Evolutionary conservation across 2,888 invertebrate species (phyloP).

Genomic region (Acleris sparsana): DNA sequence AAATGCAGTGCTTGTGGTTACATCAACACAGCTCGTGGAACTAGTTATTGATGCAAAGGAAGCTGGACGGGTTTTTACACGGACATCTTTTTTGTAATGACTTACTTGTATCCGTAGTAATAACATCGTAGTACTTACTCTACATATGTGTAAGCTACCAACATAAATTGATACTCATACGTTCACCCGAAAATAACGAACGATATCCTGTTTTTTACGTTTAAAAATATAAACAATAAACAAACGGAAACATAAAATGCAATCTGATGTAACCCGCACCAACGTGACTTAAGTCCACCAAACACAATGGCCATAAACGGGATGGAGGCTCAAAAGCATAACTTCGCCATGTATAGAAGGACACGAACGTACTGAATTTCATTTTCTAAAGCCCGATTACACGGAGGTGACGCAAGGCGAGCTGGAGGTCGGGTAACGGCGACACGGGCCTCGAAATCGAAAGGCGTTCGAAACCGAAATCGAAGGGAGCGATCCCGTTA

Average conservation of each 20-base stretch:
- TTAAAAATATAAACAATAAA: too few species aligned
- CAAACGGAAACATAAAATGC: not conserved
- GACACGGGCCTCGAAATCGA: conserved; percentile 74
- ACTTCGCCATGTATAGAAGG: conserved; percentile 73
- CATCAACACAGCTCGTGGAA: conserved; percentile 18
- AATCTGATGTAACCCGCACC: conserved; percentile 42
- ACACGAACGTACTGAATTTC: conserved; percentile 75
- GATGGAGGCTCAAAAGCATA: conserved; percentile 61
- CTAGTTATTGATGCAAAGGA: conserved; percentile 10
- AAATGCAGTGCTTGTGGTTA: conserved; percentile 15
- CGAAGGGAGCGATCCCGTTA: conserved; percentile 80
- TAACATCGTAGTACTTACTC: too few species aligned
- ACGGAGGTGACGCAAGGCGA: conserved; percentile 69
- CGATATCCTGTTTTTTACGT: too few species aligned
- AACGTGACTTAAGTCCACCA: conserved; percentile 45
- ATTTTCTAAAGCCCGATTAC: conserved; percentile 82
- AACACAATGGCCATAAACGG: conserved; percentile 50
- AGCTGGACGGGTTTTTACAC: conserved; percentile 13
- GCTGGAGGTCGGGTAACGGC: conserved; percentile 70
- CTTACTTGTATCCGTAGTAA: too few species aligned
- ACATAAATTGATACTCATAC: too few species aligned
- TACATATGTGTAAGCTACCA: too few species aligned
- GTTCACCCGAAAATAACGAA: too few species aligned
- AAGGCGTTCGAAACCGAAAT: conserved; percentile 78
- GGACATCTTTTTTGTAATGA: not conserved